Evolutionary conservation across 2,888 invertebrate genomes (phyloP), one percentile per base, ranked within the genome.

Genomic region (Invenusta paracnida): DNA sequence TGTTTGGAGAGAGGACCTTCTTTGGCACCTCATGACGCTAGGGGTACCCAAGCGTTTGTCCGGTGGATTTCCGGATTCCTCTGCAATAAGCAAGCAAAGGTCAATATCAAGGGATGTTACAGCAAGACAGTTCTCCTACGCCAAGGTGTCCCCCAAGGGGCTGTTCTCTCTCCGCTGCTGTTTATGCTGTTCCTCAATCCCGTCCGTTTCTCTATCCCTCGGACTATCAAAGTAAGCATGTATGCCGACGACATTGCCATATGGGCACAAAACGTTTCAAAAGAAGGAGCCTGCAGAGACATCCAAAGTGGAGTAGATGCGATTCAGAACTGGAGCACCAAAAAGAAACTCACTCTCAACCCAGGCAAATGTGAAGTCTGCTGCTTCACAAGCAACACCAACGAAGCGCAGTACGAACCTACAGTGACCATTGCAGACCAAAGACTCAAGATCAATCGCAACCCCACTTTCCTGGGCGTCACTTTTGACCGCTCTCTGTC

Each of bases 191-290:
- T 73, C 27, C 23, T 73, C 5, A 17, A 48, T 48, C 48, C 48
- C 5, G 48, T 48, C 48, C 48, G 48, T 5, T 48, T 48, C 5
- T 11, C 48, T 17, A 48, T 73, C 5, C 73, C 25, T 73, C 25
- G 73, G 25, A 23, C 17, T 23, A 73, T 73, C 73, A n/a, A 73
- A 73, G 25, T 23, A 5, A 73, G 73, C 73, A 73, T 73, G 73
- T 73, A 73, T 48, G 48, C 48, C 48, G 17, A 73, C 23, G 73
- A 73, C 73, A 73, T 73, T 23, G 73, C 73, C 73, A 73, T 73
- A 5, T 73, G 73, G 48, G 48, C 48, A 48, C 5, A 11, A 48
- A 48, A 11, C n/a, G n/a, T n/a, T n/a, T n/a, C n/a, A n/a, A 48
- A 48, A 48, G 48, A 48, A 48, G 48, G 17, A 48, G 48, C 48